Conservation (phyloP, 1,140 invertebrate genomes). For the Nomia melanderi region DNA sequence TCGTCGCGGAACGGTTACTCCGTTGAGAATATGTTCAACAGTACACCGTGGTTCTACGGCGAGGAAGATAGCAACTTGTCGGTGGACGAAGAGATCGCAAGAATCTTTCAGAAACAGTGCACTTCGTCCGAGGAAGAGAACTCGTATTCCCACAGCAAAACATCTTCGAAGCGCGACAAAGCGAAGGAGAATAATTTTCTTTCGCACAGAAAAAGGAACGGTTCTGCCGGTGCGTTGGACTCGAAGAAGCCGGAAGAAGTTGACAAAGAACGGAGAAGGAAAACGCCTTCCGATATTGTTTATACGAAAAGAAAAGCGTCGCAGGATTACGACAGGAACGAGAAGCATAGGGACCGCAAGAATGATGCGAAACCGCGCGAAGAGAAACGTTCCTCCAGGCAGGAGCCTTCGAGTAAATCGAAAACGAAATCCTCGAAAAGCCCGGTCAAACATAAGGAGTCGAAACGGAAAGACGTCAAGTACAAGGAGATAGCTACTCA, state of each 20-base stretch:
- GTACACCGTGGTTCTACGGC: too few relatives aligned
- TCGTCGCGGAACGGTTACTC: too few relatives aligned
- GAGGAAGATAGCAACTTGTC: background rate
- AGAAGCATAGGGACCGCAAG: background rate
- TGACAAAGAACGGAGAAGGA: background rate
- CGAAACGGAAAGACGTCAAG: background rate
- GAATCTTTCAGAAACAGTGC: background rate
- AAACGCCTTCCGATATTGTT: background rate
- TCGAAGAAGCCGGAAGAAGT: background rate
- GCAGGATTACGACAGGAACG: background rate
- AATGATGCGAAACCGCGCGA: background rate
- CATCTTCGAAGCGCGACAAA: background rate
- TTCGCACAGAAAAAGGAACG: rapidly evolving
- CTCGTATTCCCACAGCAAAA: background rate
- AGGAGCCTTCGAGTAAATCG: background rate
- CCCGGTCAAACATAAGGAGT: background rate
- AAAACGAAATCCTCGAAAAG: background rate
- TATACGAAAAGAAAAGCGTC: background rate
- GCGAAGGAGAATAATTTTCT: background rate
- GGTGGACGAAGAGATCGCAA: background rate
- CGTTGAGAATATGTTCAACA: too few relatives aligned
- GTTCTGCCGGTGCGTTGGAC: rapidly evolving
- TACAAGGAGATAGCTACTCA: conserved; percentile 3
- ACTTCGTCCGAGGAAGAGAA: background rate
- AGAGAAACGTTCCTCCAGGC: background rate